Base-by-base conservation (phyloP, 2,888 invertebrate species). In the Catocala nupta region DNA sequence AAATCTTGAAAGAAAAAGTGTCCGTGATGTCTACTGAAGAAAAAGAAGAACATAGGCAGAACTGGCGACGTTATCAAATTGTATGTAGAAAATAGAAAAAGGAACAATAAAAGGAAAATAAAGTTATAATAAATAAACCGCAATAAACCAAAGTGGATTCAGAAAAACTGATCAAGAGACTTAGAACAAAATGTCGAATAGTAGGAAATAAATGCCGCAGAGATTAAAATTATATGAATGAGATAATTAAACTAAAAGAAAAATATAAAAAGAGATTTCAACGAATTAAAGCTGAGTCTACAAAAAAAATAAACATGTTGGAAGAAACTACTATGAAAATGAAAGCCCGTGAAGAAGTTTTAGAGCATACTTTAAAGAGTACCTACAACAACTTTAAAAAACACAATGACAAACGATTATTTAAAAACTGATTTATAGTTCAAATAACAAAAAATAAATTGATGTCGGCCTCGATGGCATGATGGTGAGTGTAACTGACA, bases 1-100 rank as follows among this genome's bases (percentile, higher is more conserved):
- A 58, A 58, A 52, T 50, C 50, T 43, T 43, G 16, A 50, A 55
- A 55, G 45, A 45, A 33, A 55, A 45, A 55, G 45, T 45, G 9
- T 25, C 44, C 11, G 44, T 44, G 5, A 55, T 55, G 54, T 25
- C 44, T 13, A 5, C 25, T 25, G 34, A 11, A 8, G 54, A 55
- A 55, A 44, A 44, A 25, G 54, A 45, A 55, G n/a, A 7, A 8
- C 43, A 33, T 45, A 44, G 54, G 11, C 44, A 55, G 44, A 34
- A 42, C 8, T 55, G 54, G 54, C 13, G 54, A 9, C 36, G 2
- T 36, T 36, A 36, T 36, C 36, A 36, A 36, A 36, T 36, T 36
- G 36, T 7, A 36, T 36, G 43, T 11, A 43, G 43, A 43, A 43
- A 45, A 43, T 45, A 11, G 44, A 55, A 45, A 45, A 55, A 55